Percentiles rank a stretch among this genome's conserved stretches.
phyloP scores from a whole-genome alignment of 1,140 invertebrate genomes.

The Cardiocondyla obscurior region DNA sequence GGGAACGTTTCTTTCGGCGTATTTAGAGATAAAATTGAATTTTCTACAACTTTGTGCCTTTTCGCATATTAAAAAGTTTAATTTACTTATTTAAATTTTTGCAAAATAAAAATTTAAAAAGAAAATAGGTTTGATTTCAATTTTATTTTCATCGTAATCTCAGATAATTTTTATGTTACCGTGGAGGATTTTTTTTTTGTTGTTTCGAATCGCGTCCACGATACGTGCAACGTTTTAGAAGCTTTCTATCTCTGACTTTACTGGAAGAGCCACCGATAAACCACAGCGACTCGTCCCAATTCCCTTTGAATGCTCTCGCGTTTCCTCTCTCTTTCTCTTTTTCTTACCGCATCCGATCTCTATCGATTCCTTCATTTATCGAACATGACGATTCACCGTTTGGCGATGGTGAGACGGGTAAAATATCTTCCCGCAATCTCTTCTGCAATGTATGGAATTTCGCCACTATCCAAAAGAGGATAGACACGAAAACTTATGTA shows the following conservation, averaged over 20 bases:
- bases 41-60: neutral
- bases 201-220: neutral
- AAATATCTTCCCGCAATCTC: slow-evolving; percentile 15
- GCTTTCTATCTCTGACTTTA: slow-evolving; percentile 21
- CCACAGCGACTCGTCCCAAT: slow-evolving; percentile 60
- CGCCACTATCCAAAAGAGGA: neutral
- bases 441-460: slow-evolving; percentile 21
- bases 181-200: neutral
- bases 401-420: neutral
- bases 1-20: neutral
- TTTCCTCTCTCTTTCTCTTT: neutral
- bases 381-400: slow-evolving; percentile 1
- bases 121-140: neutral
- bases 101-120: neutral
- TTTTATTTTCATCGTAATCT: neutral
- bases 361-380: slow-evolving; percentile 10
- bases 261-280: slow-evolving; percentile 51
- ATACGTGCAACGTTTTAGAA: neutral
- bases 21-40: neutral
- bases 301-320: slow-evolving; percentile 52
- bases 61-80: no score
- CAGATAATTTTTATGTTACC: neutral
- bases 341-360: slow-evolving; percentile 17
- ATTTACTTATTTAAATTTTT: no score
- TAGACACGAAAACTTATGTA: slow-evolving; percentile 41